Base-by-base conservation (phyloP, 2,797 vertebrate genomes). In the Acanthurus leucopareius region DNA sequence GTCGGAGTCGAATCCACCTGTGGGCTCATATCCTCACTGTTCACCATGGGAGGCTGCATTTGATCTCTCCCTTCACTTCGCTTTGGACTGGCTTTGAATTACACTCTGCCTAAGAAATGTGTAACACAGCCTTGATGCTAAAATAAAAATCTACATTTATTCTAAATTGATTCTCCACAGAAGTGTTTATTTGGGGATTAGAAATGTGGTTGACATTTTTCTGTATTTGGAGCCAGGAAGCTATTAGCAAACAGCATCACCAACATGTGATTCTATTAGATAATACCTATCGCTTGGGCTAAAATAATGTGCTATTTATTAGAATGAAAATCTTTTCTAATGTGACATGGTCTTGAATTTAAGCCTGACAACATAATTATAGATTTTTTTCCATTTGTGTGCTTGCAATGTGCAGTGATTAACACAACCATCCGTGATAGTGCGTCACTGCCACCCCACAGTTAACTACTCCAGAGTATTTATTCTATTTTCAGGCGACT, bases 31-130 rank as follows among this genome's bases (percentile, higher is more conserved):
- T 57, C 82, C 74, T 73, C 79, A 73, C 14, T 16, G 16, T 57
- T 88, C 88, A 75, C 86, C 61, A 65, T 42, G 65, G 77, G 88
- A 87, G 79, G 75, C 81, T 71, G 68, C 65, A 87, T 89, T 88
- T 88, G 73, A 92, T 89, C 80, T 77, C 76, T 72, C 63, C 54
- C 42, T 72, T 67, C 52, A 74, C 69, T 25, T 78, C 2, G 10
- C 77, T 87, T 22, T 83, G 56, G 77, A 72, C 78, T 74, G 75
- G 71, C 65, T 86, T 78, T 86, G 77, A 68, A 84, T 77, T 66
- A 61, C 66, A 67, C 74, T 63, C 61, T 40, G 52, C 76, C 69
- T 66, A n/a, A 80, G 61, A 72, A 67, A 89, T 71, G 79, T 38
- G 44, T 78, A 70, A 77, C 65, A 17, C 64, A 65, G 67, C 28